These are phyloP conservation scores for Lissonota sp. DNA, from an alignment of 2,888 invertebrate genomes.

Conservation along the genomic window DNA sequence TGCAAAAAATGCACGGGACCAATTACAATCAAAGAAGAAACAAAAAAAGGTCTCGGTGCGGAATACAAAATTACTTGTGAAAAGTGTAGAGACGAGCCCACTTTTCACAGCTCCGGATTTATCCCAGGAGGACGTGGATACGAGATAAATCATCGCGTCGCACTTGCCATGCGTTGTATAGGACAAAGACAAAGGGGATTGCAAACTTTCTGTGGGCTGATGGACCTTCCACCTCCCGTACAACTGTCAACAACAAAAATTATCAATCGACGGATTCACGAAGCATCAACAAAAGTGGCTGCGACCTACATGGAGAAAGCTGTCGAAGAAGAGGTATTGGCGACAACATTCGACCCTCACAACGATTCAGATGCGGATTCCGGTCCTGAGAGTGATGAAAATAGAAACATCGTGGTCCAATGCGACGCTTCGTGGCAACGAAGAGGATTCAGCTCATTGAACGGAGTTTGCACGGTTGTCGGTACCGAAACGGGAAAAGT, in stretches of 20 bases:
- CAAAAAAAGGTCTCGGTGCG: too few species aligned
- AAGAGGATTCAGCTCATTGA: too few species aligned
- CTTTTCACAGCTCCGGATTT: too few species aligned
- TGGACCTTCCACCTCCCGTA: constrained; percentile 47
- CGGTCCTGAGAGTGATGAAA: background rate
- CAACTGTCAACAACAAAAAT: too few species aligned
- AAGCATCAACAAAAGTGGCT: background rate
- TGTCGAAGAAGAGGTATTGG: background rate
- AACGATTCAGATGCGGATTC: background rate
- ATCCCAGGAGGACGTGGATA: too few species aligned
- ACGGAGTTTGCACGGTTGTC: too few species aligned
- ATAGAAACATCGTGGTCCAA: background rate
- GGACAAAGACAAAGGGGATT: constrained; percentile 41
- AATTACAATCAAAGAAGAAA: too few species aligned
- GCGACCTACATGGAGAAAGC: background rate
- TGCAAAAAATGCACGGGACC: too few species aligned
- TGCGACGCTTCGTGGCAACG: background rate
- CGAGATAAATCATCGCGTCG: constrained; percentile 45
- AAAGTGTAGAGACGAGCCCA: too few species aligned
- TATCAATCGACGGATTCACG: background rate
- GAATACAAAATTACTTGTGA: too few species aligned
- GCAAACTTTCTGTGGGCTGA: constrained; percentile 46
- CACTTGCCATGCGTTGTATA: constrained; percentile 51
- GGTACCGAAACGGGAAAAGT: too few species aligned
- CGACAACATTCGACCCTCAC: too few species aligned